Evolutionary conservation across 1,140 invertebrate genomes (phyloP), one percentile per base, ranked within the genome.

Genomic region (Brachionus rotundiformis): DNA sequence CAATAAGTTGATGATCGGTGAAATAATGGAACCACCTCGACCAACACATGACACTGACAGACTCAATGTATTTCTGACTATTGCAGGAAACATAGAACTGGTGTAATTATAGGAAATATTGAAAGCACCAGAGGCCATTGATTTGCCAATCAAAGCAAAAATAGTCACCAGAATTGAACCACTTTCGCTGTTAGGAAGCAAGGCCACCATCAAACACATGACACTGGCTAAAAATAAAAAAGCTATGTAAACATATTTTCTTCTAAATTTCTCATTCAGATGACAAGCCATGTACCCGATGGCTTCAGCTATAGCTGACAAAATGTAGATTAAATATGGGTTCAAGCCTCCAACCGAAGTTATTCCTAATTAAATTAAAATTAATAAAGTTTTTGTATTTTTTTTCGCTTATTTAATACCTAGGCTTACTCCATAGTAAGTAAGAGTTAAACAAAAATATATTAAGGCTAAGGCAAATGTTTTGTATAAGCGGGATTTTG

Each of bases 101-200:
- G 36, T 73, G 29, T 73, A 73, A 44, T 25, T 44, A 25, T 73
- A 73, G 13, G 68, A 73, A 11, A 44, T 44, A 44, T 73, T 73
- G 23, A 73, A 73, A 2, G 68, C 68, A 11, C 36, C 68, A 4
- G 68, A 73, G 4, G 39, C 39, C 68, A 73, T 73, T 47, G 68
- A 11, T 41, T 73, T 73, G 5, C 68, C 68, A 73, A 73, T 73
- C 39, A 44, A 73, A 44, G 68, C 68, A 73, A 73, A 73, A 25
- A 73, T 7, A 73, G 11, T 73, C 10, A 47, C 19, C 10, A 73
- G 19, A 29, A 73, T 25, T 44, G 33, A 44, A 25, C 10, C 6
- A 25, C 25, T 41, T 71, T 71, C 13, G 1, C 29, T 19, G 7
- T 33, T 36, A 13, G 68, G 68, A 25, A 73, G 10, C 6, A 73